phyloP scores from a whole-genome alignment of 2,797 vertebrate species.

The Paedocypris micromegethes region DNA sequence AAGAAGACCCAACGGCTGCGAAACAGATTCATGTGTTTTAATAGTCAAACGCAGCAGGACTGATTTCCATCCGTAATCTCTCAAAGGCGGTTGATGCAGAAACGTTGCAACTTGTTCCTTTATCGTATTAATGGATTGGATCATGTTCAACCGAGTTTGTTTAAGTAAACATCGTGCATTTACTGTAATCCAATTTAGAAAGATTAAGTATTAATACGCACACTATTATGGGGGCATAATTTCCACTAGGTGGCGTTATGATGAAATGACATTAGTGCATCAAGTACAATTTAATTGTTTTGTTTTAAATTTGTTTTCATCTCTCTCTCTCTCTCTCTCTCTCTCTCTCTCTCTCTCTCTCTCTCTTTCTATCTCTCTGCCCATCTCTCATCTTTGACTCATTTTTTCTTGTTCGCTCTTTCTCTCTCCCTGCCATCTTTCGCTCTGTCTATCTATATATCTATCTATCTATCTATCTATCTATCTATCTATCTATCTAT shows the following conservation, averaged over 20 bases:
- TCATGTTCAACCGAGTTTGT: background rate
- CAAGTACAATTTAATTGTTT: no score
- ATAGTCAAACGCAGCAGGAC: slow-evolving; percentile 2
- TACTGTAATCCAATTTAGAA: background rate
- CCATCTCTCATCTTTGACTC: no score
- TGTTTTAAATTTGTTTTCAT: no score
- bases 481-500: no score
- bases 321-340: no score
- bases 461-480: no score
- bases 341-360: no score
- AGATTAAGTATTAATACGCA: background rate
- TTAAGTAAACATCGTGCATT: background rate
- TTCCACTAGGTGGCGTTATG: slow-evolving; percentile 58
- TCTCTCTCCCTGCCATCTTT: no score
- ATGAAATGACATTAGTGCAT: slow-evolving; percentile 27
- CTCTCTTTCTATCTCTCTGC: no score
- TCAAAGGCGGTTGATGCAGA: slow-evolving; percentile 7
- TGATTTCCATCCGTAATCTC: slow-evolving; percentile 1
- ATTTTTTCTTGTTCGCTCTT: no score
- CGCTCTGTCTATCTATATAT: no score
- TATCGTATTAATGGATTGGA: background rate
- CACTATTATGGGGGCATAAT: slow-evolving; percentile 2
- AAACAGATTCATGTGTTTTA: slow-evolving; percentile 6
- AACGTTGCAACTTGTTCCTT: background rate
- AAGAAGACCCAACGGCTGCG: slow-evolving; percentile 5